A percentile compares a stretch with the other conserved stretches of the same genome.
phyloP scores from a whole-genome alignment of 1,140 invertebrate species.

The Galleria mellonella region DNA sequence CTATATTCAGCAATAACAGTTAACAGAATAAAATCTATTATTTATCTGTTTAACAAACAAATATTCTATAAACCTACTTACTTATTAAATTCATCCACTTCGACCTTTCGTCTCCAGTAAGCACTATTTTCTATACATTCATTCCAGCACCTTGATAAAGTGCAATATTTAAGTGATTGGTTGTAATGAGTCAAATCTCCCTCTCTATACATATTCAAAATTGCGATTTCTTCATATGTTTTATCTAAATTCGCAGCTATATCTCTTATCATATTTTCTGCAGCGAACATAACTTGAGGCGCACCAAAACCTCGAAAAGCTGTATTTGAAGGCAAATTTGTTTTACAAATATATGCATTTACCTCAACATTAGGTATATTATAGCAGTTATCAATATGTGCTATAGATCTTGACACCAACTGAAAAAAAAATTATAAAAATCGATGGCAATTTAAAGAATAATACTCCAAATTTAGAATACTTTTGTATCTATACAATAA shows the following conservation, averaged over 20 bases:
- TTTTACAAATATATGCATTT: slow-evolving; percentile 78
- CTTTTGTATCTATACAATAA: too few species aligned
- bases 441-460: too few species aligned
- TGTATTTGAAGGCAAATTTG: slow-evolving; percentile 84
- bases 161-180: slow-evolving; percentile 80
- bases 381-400: slow-evolving; percentile 80
- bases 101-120: slow-evolving; percentile 74
- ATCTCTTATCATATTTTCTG: slow-evolving; percentile 79
- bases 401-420: slow-evolving; percentile 78
- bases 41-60: too few species aligned
- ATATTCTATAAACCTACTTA: too few species aligned
- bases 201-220: slow-evolving; percentile 82
- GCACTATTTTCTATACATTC: slow-evolving; percentile 78
- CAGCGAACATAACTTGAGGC: slow-evolving; percentile 84
- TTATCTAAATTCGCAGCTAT: slow-evolving; percentile 76
- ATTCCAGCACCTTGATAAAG: slow-evolving; percentile 80
- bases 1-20: too few species aligned
- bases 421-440: slow-evolving; percentile 33
- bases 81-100: slow-evolving; percentile 79
- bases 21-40: too few species aligned
- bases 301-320: slow-evolving; percentile 86
- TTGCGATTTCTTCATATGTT: slow-evolving; percentile 47
- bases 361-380: slow-evolving; percentile 76
- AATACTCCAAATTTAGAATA: too few species aligned
- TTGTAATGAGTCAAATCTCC: slow-evolving; percentile 83